phyloP scores from a whole-genome alignment of 1,140 invertebrate species.

The Plodia interpunctella region DNA sequence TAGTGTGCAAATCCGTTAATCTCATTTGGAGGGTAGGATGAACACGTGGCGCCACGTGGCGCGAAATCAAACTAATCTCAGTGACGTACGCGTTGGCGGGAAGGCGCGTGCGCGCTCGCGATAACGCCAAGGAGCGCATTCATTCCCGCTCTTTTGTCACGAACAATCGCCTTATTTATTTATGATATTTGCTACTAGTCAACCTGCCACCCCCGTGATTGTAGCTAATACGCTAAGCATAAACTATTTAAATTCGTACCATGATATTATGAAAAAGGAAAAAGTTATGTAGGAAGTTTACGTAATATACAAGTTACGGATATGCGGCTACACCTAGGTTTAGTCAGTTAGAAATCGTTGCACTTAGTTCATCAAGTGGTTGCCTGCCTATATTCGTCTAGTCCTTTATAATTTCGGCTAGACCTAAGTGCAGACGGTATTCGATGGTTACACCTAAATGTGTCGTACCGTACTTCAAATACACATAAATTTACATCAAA shows the following conservation, averaged over 20 bases:
- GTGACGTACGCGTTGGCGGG: slow-evolving; percentile 63
- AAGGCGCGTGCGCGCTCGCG: slow-evolving; percentile 62
- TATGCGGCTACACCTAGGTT: too few relatives aligned
- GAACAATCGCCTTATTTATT: slow-evolving; percentile 74
- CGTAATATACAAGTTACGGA: too few relatives aligned
- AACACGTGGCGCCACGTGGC: slow-evolving; percentile 73
- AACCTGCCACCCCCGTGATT: slow-evolving; percentile 57
- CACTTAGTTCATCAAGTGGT: too few relatives aligned
- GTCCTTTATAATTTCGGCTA: too few relatives aligned
- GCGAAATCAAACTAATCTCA: slow-evolving; percentile 70
- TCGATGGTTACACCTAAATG: too few relatives aligned
- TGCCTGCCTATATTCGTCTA: too few relatives aligned
- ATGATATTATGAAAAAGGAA: too few relatives aligned
- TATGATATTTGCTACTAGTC: slow-evolving; percentile 70
- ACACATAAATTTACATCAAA: too few relatives aligned
- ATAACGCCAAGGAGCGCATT: slow-evolving; percentile 75
- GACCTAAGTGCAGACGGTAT: too few relatives aligned
- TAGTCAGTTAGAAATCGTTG: too few relatives aligned
- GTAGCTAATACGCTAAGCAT: slow-evolving; percentile 40
- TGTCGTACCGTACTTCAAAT: too few relatives aligned
- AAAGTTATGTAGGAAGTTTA: too few relatives aligned
- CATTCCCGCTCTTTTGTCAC: slow-evolving; percentile 72
- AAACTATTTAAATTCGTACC: not conserved
- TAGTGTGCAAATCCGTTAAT: slow-evolving; percentile 76
- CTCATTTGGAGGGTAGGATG: slow-evolving; percentile 68